Evolutionary conservation across 2,888 invertebrate genomes (phyloP).

Genomic region (Helicoverpa assulta): DNA sequence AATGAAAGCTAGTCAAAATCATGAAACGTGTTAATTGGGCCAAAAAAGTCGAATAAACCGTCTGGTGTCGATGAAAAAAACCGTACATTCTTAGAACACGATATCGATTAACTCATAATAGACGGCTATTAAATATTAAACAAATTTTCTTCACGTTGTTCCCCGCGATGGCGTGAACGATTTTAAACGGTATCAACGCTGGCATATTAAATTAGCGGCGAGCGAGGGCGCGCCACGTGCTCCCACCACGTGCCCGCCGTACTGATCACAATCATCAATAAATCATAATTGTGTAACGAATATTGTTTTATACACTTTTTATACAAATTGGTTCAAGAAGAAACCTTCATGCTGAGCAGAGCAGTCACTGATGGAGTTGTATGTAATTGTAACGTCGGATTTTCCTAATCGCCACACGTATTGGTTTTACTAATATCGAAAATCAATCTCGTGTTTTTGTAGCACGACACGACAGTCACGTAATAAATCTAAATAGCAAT

Average conservation of each 20-base stretch:
- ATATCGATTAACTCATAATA: conserved; percentile 33
- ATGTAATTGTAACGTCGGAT: background rate
- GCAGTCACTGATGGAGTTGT: conserved; percentile 14
- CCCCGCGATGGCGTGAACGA: conserved; percentile 48
- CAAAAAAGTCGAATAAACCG: background rate
- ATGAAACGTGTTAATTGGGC: background rate
- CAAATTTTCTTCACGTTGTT: conserved; percentile 41
- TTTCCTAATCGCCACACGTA: background rate
- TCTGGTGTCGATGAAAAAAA: conserved; percentile 3
- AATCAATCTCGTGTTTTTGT: background rate
- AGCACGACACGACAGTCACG: conserved; percentile 10
- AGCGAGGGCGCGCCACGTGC: conserved; percentile 46
- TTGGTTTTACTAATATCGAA: background rate
- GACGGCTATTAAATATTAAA: conserved; percentile 35
- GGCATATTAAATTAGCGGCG: conserved; percentile 54
- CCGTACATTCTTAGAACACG: conserved; percentile 11
- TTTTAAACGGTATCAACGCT: conserved; percentile 57
- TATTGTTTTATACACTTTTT: conserved; percentile 33
- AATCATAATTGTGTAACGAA: conserved; percentile 47
- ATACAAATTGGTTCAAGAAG: conserved; percentile 3
- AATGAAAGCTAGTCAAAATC: background rate
- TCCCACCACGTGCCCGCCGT: conserved; percentile 39
- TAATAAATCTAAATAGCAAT: conserved; percentile 26
- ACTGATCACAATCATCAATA: conserved; percentile 48
- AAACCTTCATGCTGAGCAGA: background rate